Evolutionary conservation across 2,888 invertebrate species (phyloP).

Genomic region (Ceratothoa steindachneri): DNA sequence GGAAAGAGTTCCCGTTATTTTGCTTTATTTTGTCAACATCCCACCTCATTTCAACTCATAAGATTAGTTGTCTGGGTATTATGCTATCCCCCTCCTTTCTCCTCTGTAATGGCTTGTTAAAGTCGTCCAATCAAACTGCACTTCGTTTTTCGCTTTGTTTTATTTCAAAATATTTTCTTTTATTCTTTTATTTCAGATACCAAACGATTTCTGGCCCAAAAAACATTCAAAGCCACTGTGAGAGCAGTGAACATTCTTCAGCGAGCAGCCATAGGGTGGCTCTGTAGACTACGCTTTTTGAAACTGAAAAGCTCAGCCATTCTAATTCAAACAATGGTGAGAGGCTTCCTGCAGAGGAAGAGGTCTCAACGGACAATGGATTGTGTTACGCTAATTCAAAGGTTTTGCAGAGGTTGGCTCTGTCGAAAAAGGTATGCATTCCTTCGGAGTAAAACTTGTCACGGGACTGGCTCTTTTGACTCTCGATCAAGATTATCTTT

Average conservation of each 20-base stretch:
- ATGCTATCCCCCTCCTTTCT: too few relatives aligned
- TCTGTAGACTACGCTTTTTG: slow-evolving; percentile 2
- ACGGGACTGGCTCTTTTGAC: background rate
- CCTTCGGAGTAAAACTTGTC: background rate
- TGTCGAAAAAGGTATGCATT: background rate
- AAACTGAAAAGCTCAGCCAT: slow-evolving; percentile 17
- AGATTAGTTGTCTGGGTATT: too few relatives aligned
- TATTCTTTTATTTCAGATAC: too few relatives aligned
- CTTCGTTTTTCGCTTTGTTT: too few relatives aligned
- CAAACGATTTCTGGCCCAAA: background rate
- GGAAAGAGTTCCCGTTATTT: too few relatives aligned
- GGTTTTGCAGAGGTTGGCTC: slow-evolving; percentile 25
- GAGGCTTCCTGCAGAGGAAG: slow-evolving; percentile 15
- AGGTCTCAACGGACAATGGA: slow-evolving; percentile 16
- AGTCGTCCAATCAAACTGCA: too few relatives aligned
- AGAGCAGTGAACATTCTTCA: background rate
- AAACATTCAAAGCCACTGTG: background rate
- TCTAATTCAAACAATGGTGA: slow-evolving; percentile 25
- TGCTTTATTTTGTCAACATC: too few relatives aligned
- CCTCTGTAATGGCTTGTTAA: too few relatives aligned
- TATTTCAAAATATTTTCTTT: too few relatives aligned
- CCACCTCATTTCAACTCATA: too few relatives aligned
- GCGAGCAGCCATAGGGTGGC: background rate
- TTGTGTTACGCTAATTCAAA: slow-evolving; percentile 26
- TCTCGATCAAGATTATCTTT: background rate